Evolutionary conservation across 2,113 vertebrate species (phyloP).

Genomic region (Macrotis lagotis): DNA sequence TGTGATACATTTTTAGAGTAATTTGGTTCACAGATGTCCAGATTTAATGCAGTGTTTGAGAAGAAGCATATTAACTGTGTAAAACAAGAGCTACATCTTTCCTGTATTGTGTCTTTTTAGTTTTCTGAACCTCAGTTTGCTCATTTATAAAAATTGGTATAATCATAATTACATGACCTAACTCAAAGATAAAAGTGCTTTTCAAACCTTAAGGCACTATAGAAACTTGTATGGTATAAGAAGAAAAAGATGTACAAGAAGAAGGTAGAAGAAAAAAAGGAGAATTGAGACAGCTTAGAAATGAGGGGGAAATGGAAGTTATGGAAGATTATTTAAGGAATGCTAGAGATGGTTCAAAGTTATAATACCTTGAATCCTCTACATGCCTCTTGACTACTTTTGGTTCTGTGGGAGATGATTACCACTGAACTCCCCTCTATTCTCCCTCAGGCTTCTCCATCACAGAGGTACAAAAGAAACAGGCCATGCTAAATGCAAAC

Average conservation of each 20-base stretch:
- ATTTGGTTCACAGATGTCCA: not conserved
- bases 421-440: not conserved
- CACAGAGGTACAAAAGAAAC: constrained; percentile 95
- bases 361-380: not conserved
- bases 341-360: not conserved
- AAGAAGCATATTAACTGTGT: not conserved
- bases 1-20: not conserved
- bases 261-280: not conserved
- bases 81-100: not conserved
- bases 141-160: not conserved
- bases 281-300: not conserved
- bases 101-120: not conserved
- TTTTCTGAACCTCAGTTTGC: not conserved
- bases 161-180: not conserved
- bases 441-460: constrained; percentile 90
- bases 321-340: not conserved
- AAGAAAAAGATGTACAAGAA: not conserved
- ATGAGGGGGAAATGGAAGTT: not conserved
- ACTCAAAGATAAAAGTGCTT: not conserved
- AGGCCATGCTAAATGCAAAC: constrained; percentile 95
- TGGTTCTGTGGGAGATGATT: not conserved
- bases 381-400: not conserved
- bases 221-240: not conserved
- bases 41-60: not conserved
- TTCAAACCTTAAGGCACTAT: not conserved